phyloP scores from a whole-genome alignment of 2,113 vertebrate species.

The Istiophorus platypterus region DNA sequence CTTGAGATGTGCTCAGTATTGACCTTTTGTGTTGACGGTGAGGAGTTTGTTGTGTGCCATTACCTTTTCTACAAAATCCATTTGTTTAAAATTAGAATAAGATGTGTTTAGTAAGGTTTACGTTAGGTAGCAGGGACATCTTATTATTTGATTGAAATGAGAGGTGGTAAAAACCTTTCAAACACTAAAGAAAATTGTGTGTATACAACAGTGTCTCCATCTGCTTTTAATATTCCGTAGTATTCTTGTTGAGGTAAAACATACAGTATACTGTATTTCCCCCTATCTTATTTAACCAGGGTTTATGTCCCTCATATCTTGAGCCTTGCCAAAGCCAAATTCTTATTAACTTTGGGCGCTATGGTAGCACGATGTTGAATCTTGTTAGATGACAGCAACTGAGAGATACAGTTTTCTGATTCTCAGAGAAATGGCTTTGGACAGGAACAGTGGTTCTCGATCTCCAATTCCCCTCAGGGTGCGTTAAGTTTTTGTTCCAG shows the following conservation, averaged over 20 bases:
- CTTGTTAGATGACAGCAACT: constrained; percentile 63
- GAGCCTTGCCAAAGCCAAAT: constrained; percentile 42
- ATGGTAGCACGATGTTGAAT: constrained; percentile 52
- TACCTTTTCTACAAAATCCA: not conserved
- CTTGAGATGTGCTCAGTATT: not conserved
- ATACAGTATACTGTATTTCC: not conserved
- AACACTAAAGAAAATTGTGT: not conserved
- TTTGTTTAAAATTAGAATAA: not conserved
- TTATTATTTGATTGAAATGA: not conserved
- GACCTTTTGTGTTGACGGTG: not conserved
- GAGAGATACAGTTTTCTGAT: constrained; percentile 77
- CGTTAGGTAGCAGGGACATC: not conserved
- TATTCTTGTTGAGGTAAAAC: constrained; percentile 5
- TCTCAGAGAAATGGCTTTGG: constrained; percentile 78
- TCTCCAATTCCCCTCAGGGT: constrained; percentile 72
- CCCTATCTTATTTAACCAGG: constrained; percentile 13
- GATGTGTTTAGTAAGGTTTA: not conserved
- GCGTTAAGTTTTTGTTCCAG: constrained; percentile 83
- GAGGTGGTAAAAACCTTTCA: not conserved
- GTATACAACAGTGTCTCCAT: not conserved
- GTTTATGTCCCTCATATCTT: constrained; percentile 34
- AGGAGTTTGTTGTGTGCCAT: not conserved
- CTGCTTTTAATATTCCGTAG: constrained; percentile 9
- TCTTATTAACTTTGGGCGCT: constrained; percentile 53
- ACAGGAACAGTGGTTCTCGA: constrained; percentile 79